Evolutionary conservation across 1,140 invertebrate species (phyloP), one percentile per base, ranked within the genome.

Genomic region (Brevipalpus yothersi): DNA sequence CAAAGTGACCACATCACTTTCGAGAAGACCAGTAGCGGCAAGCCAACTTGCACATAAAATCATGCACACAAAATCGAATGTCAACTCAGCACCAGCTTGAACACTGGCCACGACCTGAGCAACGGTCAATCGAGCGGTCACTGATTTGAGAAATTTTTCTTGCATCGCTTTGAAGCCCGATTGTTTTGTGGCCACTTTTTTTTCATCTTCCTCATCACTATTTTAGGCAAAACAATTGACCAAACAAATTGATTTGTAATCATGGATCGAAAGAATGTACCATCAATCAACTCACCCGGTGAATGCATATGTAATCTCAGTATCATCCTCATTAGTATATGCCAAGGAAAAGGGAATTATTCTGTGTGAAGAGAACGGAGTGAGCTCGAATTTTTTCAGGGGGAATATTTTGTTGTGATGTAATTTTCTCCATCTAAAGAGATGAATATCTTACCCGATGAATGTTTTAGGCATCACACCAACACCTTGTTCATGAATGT

Each of bases 71-170:
- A 83, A 89, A 72, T 89, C 84, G 70, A 88, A 89, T 1, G 82
- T 83, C 40, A 87, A 71, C 59, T 80, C 76, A n/a, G 82, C 82
- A 13, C 82, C 82, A 42, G 76, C 76, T 55, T 79, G 72, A 2
- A 89, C 83, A 1, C 80, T 79, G 66, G 84, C 82, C 1, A 89
- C 83, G 1, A 89, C 84, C 69, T 73, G 71, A 31, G 84, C 82
- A 31, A 88, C 84, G 9, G 84, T 84, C 63, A 87, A 71, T 67
- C 86, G 80, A 15, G 84, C 83, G 39, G 70, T 73, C 15, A 73
- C 70, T 19, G 71, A 73, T 59, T 72, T 71, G 9, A 69, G 61
- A 61, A 74, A 74, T 60, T 72, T 67, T 56, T 66, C 67, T 58
- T 67, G 64, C 53, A 66, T 62, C 1, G 62, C 63, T 56, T 64